Conservation (phyloP, 2,888 invertebrate species). For the Lycocerus yunnanus region DNA sequence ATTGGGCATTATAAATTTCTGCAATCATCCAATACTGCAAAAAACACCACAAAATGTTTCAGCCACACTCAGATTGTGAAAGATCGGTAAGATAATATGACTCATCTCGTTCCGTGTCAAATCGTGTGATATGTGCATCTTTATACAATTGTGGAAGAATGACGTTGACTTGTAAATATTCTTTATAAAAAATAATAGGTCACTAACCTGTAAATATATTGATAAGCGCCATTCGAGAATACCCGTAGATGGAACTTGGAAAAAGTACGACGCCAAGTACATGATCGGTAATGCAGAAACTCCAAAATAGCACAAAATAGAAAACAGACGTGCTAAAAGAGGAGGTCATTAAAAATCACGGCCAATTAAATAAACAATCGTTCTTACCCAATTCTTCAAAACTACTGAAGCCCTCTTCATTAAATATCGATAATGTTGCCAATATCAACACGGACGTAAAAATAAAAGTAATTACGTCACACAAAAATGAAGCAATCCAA, state of each 20-base stretch:
- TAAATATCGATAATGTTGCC: constrained; percentile 65
- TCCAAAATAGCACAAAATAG: constrained; percentile 70
- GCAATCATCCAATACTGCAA: too few species aligned
- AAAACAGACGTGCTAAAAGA: constrained; percentile 63
- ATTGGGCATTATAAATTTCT: too few species aligned
- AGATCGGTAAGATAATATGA: too few species aligned
- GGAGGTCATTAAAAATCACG: constrained; percentile 34
- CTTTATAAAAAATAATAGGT: too few species aligned
- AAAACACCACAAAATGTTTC: too few species aligned
- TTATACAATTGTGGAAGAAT: too few species aligned
- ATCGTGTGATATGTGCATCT: too few species aligned
- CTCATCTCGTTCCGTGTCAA: too few species aligned
- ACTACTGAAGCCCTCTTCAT: constrained; percentile 65
- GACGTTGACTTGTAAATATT: too few species aligned
- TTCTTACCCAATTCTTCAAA: constrained; percentile 59
- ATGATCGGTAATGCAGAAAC: constrained; percentile 73
- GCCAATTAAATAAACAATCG: constrained; percentile 8
- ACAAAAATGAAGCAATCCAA: constrained; percentile 64
- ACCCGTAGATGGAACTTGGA: constrained; percentile 73
- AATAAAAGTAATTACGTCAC: constrained; percentile 69
- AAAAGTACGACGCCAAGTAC: constrained; percentile 70
- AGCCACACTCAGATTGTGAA: too few species aligned
- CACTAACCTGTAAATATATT: constrained; percentile 73
- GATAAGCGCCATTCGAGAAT: constrained; percentile 69
- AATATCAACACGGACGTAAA: constrained; percentile 62